Evolutionary conservation across 2,113 vertebrate species (phyloP).

Genomic region (Panthera uncia): DNA sequence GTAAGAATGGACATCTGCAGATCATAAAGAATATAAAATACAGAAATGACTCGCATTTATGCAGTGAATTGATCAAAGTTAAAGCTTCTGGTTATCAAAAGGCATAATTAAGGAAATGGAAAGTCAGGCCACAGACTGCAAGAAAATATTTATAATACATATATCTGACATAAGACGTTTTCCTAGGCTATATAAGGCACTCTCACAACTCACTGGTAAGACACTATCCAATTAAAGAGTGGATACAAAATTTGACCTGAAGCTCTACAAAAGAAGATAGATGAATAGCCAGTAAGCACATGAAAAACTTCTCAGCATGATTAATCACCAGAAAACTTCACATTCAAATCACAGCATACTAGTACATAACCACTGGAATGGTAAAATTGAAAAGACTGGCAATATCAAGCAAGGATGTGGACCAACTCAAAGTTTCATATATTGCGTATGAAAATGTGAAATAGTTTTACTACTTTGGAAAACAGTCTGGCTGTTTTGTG

Average conservation of each 20-base stretch:
- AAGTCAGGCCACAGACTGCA: neutral
- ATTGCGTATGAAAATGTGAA: conserved; percentile 1
- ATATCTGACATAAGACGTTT: neutral
- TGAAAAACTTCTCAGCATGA: neutral
- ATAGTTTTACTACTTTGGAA: neutral
- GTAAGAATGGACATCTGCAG: neutral
- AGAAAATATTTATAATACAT: neutral
- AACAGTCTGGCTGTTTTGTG: neutral
- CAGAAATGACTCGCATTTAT: neutral
- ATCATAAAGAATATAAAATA: neutral
- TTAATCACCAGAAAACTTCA: neutral
- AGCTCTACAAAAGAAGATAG: neutral
- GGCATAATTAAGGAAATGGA: neutral
- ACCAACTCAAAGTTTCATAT: neutral
- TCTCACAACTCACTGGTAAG: neutral
- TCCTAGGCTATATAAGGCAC: neutral
- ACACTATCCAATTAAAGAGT: neutral
- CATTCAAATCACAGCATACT: neutral
- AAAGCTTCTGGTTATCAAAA: neutral
- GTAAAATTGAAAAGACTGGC: neutral
- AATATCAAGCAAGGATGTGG: neutral
- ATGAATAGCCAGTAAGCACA: neutral
- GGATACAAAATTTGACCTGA: neutral
- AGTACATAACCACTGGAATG: neutral
- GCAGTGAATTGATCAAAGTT: neutral